Percentiles rank a stretch among this genome's conserved stretches.
Conservation (phyloP, 2,888 invertebrate genomes). For the Scaptomyza flava region DNA sequence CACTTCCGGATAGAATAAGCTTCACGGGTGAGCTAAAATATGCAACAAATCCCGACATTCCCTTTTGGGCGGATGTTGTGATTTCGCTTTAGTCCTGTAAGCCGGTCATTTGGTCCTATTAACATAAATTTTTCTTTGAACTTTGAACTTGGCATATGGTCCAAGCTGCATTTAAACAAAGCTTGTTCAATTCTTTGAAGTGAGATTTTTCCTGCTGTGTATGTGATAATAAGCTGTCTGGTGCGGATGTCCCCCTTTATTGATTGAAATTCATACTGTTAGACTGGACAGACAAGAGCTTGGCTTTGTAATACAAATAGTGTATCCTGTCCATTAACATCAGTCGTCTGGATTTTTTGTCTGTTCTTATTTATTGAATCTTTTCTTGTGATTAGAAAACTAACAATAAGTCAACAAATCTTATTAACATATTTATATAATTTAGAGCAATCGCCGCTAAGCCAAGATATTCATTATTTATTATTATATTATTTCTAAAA, state of each 20-base stretch:
- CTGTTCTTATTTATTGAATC: too few species aligned
- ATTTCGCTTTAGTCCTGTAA: background rate
- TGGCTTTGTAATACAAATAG: background rate
- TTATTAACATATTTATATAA: too few species aligned
- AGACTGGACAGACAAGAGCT: background rate
- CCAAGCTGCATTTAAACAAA: background rate
- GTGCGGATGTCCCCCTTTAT: background rate
- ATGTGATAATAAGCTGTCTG: background rate
- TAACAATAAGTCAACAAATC: too few species aligned
- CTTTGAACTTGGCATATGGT: background rate
- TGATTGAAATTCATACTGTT: background rate
- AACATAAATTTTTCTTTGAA: background rate
- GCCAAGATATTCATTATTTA: too few species aligned
- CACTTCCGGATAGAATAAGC: background rate
- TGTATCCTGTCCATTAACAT: background rate
- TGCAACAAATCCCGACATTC: background rate
- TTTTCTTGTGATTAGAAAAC: too few species aligned
- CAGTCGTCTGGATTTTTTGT: background rate
- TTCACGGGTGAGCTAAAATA: background rate
- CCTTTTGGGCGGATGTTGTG: background rate
- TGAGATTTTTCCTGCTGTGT: background rate
- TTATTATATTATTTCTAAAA: too few species aligned
- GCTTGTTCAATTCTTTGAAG: background rate
- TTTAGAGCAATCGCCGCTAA: too few species aligned
- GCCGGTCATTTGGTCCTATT: background rate